These are phyloP conservation scores for Helicoverpa armigera DNA, from an alignment of 1,140 invertebrate species.

Conservation along the genomic window DNA sequence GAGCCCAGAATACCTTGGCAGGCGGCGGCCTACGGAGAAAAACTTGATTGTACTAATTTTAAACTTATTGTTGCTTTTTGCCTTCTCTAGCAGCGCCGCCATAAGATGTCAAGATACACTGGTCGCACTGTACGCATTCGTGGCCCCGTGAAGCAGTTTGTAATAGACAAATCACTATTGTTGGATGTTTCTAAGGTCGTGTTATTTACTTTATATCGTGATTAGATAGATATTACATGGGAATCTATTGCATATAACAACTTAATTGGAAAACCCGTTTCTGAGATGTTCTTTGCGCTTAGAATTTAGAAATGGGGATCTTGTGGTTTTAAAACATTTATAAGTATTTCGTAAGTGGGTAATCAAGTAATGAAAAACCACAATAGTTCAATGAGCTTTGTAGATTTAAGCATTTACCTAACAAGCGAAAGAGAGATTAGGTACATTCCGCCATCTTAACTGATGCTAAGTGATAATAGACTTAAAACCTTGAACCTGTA, in stretches of 20 bases:
- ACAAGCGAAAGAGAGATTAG: neutral
- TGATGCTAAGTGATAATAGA: neutral
- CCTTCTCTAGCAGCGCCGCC: neutral
- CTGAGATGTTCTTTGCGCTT: no score
- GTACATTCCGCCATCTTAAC: conserved; percentile 3
- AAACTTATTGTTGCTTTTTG: neutral
- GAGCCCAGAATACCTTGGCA: neutral
- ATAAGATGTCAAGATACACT: neutral
- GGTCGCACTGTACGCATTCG: conserved; percentile 11
- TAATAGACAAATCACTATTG: conserved; percentile 21
- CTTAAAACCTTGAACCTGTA: conserved; percentile 1
- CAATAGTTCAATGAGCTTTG: no score
- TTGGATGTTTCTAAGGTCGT: conserved; percentile 8
- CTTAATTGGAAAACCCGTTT: neutral
- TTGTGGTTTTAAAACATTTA: no score
- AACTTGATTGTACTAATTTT: neutral
- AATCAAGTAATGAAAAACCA: no score
- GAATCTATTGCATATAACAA: neutral
- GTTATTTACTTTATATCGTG: neutral
- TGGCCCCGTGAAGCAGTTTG: conserved; percentile 20
- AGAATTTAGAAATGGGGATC: no score
- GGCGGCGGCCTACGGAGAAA: neutral
- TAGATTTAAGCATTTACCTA: no score
- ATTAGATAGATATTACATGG: no score
- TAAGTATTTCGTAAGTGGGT: no score